Evolutionary conservation across 2,113 vertebrate species (phyloP), one percentile per base, ranked within the genome.

Genomic region (Seriola dumerili): DNA sequence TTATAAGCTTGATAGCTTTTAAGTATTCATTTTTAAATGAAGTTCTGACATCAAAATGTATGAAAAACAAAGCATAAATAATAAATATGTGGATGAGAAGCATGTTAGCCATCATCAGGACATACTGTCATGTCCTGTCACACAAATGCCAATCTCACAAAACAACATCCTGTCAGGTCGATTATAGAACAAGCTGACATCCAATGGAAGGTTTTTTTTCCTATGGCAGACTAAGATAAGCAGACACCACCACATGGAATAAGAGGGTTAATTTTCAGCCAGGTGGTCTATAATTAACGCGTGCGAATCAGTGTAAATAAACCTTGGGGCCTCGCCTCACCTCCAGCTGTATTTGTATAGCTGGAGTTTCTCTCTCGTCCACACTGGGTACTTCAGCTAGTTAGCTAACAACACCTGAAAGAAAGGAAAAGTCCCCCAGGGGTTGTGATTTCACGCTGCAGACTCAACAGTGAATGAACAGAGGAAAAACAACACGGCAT

Each of bases 311-410:
- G 86, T 72, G 93, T 91, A 93, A 94, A 94, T 93, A 94, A 92
- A 92, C 90, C 87, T 88, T 81, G 86, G 38, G 91, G 84, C 91
- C 88, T 81, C 23, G 25, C 83, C 86, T 85, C 87, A 83, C 91
- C 90, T 92, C 89, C 93, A 94, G 93, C 93, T 94, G 93, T 94
- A 91, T 94, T 92, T 93, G 91, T 91, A 84, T 92, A 92, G 91
- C 92, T 93, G 89, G 81, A 91, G 86, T 90, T 88, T 82, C 83
- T 87, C 87, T 78, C 81, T 72, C 2, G 46, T 87, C 72, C 84
- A 63, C 89, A 52, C 82, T 44, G 68, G 76, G 67, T 48, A 67
- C 85, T 88, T 84, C 54, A 63, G 74, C 58, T 46, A 38, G 68
- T 61, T 21, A 68, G 67, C 80, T 62, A 71, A 68, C 34, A 34